phyloP scores from a whole-genome alignment of 1,140 invertebrate genomes.

The Stenopsyche tienmushanensis region DNA sequence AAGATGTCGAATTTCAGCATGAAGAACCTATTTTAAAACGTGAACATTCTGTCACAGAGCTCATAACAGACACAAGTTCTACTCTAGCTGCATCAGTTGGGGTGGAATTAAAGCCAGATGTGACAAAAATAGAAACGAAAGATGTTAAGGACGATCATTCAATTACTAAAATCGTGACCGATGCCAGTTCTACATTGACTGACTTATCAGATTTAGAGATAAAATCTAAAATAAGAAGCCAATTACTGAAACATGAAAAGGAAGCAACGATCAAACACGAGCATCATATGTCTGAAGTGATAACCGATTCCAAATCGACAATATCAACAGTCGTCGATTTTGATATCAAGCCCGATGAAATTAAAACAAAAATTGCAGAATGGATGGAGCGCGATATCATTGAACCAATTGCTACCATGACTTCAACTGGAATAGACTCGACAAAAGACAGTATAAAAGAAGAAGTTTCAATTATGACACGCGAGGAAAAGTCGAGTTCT shows the following conservation, averaged over 20 bases:
- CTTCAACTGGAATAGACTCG: too few relatives aligned
- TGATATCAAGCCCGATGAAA: constrained; percentile 1
- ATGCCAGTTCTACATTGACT: constrained; percentile 32
- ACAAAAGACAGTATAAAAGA: too few relatives aligned
- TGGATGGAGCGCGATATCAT: too few relatives aligned
- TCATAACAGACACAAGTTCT: not conserved
- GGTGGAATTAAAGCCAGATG: constrained; percentile 4
- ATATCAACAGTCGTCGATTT: constrained; percentile 10
- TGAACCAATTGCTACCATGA: too few relatives aligned
- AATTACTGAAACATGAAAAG: not conserved
- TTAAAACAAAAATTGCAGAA: too few relatives aligned
- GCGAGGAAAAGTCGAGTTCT: too few relatives aligned
- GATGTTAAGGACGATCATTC: constrained; percentile 18
- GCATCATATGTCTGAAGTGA: constrained; percentile 17
- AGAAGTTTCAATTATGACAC: too few relatives aligned
- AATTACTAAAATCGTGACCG: constrained; percentile 31
- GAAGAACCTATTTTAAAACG: not conserved
- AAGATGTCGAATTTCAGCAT: too few relatives aligned
- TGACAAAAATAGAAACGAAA: not conserved
- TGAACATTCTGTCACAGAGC: constrained; percentile 4
- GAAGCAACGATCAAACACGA: not conserved
- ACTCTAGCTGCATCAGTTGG: constrained; percentile 31
- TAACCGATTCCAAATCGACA: constrained; percentile 30
- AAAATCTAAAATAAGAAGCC: constrained; percentile 4
- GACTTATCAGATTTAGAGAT: constrained; percentile 32